Percentiles rank a stretch among this genome's conserved stretches.
Conservation (phyloP, 2,888 invertebrate species). For the Acrobasis repandana region DNA sequence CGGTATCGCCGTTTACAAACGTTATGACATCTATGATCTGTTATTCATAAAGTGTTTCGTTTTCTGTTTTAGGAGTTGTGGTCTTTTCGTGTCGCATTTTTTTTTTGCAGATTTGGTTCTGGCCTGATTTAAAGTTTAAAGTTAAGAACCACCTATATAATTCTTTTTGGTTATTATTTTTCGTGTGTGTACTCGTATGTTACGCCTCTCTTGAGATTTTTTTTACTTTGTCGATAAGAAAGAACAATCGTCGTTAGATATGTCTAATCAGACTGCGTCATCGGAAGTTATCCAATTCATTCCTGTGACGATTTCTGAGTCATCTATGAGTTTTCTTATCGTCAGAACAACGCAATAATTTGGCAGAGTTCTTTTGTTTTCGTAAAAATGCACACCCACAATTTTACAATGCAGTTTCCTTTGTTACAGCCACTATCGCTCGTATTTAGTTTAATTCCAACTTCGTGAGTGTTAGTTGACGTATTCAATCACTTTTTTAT, state of each 20-base stretch:
- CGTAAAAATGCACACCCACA: conserved; percentile 7
- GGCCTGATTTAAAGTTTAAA: conserved; percentile 8
- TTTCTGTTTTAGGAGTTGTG: neutral
- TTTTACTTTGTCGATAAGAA: neutral
- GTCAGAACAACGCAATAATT: conserved; percentile 19
- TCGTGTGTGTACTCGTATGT: neutral
- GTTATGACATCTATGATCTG: neutral
- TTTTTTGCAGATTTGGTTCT: neutral
- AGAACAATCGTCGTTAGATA: neutral
- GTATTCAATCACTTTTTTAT: neutral
- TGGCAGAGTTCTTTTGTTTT: conserved; percentile 20
- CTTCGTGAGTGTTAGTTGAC: neutral
- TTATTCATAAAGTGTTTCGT: neutral
- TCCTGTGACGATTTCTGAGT: conserved; percentile 21
- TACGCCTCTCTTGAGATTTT: neutral
- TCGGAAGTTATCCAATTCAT: conserved; percentile 4
- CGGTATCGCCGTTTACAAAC: neutral
- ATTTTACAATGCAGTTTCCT: conserved; percentile 21
- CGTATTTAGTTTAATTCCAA: conserved; percentile 12
- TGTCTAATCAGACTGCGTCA: neutral
- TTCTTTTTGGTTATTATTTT: neutral
- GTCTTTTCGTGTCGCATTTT: neutral
- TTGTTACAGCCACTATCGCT: conserved; percentile 18
- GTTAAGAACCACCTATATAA: neutral
- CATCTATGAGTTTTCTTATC: conserved; percentile 20